Evolutionary conservation across 2,113 vertebrate species (phyloP).

Genomic region (Plotosus lineatus): DNA sequence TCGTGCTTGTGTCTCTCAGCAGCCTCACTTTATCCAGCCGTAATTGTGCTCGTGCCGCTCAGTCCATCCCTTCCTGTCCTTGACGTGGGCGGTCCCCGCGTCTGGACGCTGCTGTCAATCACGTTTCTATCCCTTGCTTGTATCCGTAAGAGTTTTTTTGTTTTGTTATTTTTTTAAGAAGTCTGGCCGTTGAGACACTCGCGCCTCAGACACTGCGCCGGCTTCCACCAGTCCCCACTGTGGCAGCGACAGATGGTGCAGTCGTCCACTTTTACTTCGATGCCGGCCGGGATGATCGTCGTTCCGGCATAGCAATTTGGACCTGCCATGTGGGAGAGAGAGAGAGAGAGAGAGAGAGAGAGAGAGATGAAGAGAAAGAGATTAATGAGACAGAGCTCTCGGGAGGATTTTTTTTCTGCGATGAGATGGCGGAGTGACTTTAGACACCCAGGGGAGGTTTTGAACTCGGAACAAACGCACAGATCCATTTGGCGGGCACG

Average conservation of each 20-base stretch:
- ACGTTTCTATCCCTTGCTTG: constrained; percentile 53
- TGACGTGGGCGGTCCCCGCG: constrained; percentile 58
- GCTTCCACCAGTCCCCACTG: constrained; percentile 99
- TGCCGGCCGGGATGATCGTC: constrained; percentile 97
- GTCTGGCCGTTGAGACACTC: constrained; percentile 95
- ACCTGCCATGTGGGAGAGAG: constrained; percentile 77
- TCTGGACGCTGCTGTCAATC: constrained; percentile 62
- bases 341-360: background rate
- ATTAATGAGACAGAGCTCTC: constrained; percentile 59
- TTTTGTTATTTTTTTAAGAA: constrained; percentile 85
- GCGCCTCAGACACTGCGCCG: constrained; percentile 93
- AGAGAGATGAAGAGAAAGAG: background rate
- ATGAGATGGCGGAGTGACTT: constrained; percentile 61
- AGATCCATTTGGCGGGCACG: constrained; percentile 74
- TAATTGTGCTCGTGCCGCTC: constrained; percentile 70
- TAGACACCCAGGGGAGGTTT: constrained; percentile 62
- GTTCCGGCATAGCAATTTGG: constrained; percentile 99
- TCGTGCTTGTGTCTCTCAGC: constrained; percentile 44
- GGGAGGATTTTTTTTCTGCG: constrained; percentile 58
- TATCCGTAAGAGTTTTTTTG: constrained; percentile 64
- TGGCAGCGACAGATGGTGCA: constrained; percentile 99
- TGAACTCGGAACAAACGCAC: constrained; percentile 67
- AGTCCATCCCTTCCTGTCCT: constrained; percentile 50
- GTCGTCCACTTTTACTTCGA: constrained; percentile 98
- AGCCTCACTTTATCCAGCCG: constrained; percentile 60